Conservation (phyloP, 1,140 invertebrate species). For the Aleiodes sp. region DNA sequence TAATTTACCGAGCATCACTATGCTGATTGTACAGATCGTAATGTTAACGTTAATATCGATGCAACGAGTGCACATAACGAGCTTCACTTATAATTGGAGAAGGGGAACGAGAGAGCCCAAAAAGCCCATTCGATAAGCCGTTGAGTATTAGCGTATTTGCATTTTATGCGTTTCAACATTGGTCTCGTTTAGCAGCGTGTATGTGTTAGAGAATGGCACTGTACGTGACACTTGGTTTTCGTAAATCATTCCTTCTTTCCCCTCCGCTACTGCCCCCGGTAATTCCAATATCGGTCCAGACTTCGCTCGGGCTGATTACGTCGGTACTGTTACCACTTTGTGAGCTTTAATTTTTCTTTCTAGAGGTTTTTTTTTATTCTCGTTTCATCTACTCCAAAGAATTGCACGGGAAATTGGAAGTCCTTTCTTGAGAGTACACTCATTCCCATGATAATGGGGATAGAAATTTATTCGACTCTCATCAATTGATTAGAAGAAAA, state of each 20-base stretch:
- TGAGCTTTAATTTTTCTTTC: not conserved
- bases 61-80: not conserved
- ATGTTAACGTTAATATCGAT: not conserved
- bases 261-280: too few species aligned
- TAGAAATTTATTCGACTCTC: not conserved
- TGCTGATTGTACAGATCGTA: not conserved
- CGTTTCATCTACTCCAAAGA: not conserved
- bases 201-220: not conserved
- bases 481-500: not conserved
- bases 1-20: not conserved
- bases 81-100: not conserved
- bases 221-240: not conserved
- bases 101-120: not conserved
- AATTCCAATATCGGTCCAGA: not conserved
- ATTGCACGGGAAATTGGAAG: not conserved
- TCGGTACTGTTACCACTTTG: not conserved
- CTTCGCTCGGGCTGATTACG: not conserved
- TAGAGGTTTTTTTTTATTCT: not conserved
- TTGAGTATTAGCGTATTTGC: not conserved
- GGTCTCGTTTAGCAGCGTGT: not conserved
- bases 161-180: not conserved
- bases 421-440: not conserved
- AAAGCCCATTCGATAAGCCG: not conserved
- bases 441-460: not conserved
- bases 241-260: not conserved